Evolutionary conservation across 2,113 vertebrate species (phyloP).

Genomic region (Limnothrissa miodon): DNA sequence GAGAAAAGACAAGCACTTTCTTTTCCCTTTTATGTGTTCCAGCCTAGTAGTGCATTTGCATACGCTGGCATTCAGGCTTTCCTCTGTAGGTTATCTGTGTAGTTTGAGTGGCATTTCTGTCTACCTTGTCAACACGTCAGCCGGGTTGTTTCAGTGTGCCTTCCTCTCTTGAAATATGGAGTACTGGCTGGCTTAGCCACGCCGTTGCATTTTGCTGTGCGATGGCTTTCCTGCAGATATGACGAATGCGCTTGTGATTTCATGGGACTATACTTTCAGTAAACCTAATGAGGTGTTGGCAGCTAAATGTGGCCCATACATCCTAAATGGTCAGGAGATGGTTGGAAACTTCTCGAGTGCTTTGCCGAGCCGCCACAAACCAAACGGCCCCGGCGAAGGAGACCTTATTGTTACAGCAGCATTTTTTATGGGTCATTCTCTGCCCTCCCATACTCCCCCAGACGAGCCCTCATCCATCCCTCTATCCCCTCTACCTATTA

Average conservation of each 20-base stretch:
- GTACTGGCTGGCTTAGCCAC: background rate
- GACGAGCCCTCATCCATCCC: no score
- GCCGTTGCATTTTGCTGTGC: background rate
- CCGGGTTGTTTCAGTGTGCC: background rate
- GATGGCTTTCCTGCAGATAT: background rate
- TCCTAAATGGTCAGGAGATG: no score
- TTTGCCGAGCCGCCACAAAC: background rate
- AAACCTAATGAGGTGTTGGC: no score
- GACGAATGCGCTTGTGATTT: background rate
- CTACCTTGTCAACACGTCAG: background rate
- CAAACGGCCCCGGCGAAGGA: background rate
- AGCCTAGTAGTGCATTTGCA: background rate
- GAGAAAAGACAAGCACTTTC: background rate
- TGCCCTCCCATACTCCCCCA: no score
- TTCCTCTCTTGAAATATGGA: background rate
- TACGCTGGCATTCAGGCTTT: background rate
- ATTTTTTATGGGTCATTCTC: no score
- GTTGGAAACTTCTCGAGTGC: background rate
- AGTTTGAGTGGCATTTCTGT: background rate
- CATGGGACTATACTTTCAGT: no score
- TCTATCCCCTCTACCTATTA: background rate
- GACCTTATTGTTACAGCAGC: no score
- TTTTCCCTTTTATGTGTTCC: background rate
- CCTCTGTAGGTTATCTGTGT: background rate
- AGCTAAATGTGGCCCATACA: no score